phyloP scores from a whole-genome alignment of 2,113 vertebrate species.

The Grantiella picta region DNA sequence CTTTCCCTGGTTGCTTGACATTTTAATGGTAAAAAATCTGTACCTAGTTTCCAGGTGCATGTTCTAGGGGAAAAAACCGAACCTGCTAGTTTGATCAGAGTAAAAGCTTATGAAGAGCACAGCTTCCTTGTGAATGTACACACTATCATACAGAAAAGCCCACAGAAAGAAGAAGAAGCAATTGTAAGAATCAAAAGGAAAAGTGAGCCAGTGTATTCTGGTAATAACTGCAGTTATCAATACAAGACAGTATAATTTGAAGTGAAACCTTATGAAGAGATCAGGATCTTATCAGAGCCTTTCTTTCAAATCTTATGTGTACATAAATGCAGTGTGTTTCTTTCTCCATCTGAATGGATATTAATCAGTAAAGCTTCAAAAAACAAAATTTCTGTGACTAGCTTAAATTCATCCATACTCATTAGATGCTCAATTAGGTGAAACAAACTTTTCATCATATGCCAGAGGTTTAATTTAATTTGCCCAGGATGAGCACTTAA shows the following conservation, averaged over 20 bases:
- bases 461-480: slow-evolving; percentile 71
- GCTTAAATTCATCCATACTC: slow-evolving; percentile 49
- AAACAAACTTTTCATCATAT: slow-evolving; percentile 59
- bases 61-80: background rate
- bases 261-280: background rate
- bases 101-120: background rate
- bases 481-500: slow-evolving; percentile 53
- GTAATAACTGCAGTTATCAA: background rate
- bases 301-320: background rate
- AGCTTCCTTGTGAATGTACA: background rate
- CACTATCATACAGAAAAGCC: background rate
- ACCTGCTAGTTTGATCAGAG: background rate
- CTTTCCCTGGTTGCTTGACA: background rate
- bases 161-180: background rate
- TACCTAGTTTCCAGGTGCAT: background rate
- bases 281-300: background rate
- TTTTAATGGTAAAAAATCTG: background rate
- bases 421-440: slow-evolving; percentile 68
- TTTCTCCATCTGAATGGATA: slow-evolving; percentile 8
- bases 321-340: slow-evolving; percentile 10
- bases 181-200: background rate
- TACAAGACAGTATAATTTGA: background rate
- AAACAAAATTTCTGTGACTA: slow-evolving; percentile 58
- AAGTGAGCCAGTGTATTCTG: background rate
- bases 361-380: slow-evolving; percentile 48